These are phyloP conservation scores for Busseola fusca DNA, from an alignment of 2,888 invertebrate species.

Conservation along the genomic window DNA sequence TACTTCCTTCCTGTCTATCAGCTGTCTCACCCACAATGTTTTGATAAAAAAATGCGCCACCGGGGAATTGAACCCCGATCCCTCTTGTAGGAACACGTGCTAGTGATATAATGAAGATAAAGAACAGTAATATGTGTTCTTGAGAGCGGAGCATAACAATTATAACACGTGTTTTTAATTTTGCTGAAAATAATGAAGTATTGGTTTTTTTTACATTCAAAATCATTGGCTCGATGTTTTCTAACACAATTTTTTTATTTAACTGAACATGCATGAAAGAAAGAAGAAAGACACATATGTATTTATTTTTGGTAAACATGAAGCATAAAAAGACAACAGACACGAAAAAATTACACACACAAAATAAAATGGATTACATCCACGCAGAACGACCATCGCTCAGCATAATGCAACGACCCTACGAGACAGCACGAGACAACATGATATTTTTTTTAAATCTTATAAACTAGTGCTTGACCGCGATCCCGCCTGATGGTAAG, in stretches of 20 bases:
- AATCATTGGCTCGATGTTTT: not conserved
- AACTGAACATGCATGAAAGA: too few relatives aligned
- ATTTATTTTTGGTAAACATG: too few relatives aligned
- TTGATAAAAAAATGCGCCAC: constrained; percentile 56
- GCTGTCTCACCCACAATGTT: constrained; percentile 48
- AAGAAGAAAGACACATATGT: too few relatives aligned
- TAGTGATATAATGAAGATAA: constrained; percentile 28
- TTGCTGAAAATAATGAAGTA: not conserved
- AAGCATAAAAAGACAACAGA: too few relatives aligned
- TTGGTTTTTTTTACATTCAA: not conserved
- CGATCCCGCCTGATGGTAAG: too few relatives aligned
- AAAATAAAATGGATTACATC: too few relatives aligned
- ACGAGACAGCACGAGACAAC: too few relatives aligned
- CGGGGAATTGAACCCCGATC: constrained; percentile 43
- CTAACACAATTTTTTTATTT: not conserved
- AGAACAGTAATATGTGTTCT: constrained; percentile 18
- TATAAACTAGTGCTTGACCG: too few relatives aligned
- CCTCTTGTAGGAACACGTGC: constrained; percentile 46
- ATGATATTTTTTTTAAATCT: too few relatives aligned
- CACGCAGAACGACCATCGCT: too few relatives aligned
- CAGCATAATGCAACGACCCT: too few relatives aligned
- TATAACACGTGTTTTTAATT: not conserved
- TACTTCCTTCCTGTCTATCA: constrained; percentile 59
- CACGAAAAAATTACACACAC: too few relatives aligned
- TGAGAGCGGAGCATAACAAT: not conserved